Percentiles rank a stretch among this genome's conserved stretches.
phyloP scores from a whole-genome alignment of 2,113 vertebrate genomes.

The Xerus inauris region DNA sequence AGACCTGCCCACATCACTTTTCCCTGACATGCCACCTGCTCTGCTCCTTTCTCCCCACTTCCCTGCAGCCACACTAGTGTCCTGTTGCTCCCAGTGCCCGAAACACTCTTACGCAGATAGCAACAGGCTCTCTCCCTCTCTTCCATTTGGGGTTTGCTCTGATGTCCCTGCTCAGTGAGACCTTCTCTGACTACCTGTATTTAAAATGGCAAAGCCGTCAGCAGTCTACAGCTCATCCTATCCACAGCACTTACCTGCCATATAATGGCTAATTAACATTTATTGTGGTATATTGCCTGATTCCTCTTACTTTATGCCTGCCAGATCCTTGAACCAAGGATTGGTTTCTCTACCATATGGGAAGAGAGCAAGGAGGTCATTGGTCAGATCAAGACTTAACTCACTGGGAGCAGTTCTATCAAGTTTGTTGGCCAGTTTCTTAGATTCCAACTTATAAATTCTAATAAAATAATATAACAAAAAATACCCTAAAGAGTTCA shows the following conservation, averaged over 20 bases:
- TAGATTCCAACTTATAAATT: not conserved
- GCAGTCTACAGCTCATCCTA: not conserved
- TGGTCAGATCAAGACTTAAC: not conserved
- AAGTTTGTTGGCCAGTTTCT: not conserved
- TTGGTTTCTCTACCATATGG: not conserved
- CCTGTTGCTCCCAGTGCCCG: not conserved
- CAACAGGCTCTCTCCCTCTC: too few relatives aligned
- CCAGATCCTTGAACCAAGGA: not conserved
- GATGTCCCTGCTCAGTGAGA: not conserved
- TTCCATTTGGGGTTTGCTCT: not conserved
- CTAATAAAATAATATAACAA: conserved; percentile 19
- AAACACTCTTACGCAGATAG: too few relatives aligned
- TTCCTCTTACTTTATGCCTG: too few relatives aligned
- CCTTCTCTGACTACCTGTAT: not conserved
- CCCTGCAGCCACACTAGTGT: not conserved
- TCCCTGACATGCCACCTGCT: not conserved
- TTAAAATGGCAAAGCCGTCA: not conserved
- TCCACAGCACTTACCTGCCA: not conserved
- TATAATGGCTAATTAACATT: not conserved
- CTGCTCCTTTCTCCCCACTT: not conserved
- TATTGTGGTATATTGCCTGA: not conserved
- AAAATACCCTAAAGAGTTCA: not conserved
- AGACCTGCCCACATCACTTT: too few relatives aligned
- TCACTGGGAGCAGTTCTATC: not conserved
- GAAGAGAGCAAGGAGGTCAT: not conserved